Base-by-base conservation (phyloP, 2,888 invertebrate species). In the Tachina grossa region DNA sequence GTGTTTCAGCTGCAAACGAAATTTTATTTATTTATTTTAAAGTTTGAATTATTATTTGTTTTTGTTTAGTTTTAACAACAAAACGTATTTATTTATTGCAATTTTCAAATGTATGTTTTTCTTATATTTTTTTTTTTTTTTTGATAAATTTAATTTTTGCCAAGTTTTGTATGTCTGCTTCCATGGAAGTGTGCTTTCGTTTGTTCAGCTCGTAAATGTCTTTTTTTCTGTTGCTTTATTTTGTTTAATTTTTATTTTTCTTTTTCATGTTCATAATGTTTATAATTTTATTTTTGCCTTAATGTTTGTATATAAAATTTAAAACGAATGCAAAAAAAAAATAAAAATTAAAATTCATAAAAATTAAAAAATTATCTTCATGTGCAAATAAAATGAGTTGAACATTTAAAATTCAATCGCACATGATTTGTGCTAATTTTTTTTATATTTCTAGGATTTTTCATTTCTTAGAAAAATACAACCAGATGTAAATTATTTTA, bases 401-500 rank as follows among this genome's bases (percentile, higher is more conserved):
- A 76, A 69, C 55, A 8, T 51, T 47, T 63, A 31, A 68, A 68
- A 22, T 49, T 47, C 13, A 69, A 69, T 82, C 49, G 75, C 75
- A 76, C 75, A 82, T 63, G 45, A 68, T 68, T 53, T 51, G 43
- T 31, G 9, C 16, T 69, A 1, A 5, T 66, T 55, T 53, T 51
- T 53, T 65, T 49, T 71, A 55, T 31, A 22, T 59, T 75, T 68
- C 19, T 31, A 22, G 45, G 14, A 39, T 61, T 45, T 61, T 53
- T 45, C 8, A 11, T 14, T 81, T 81, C 81, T 81, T 61, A 68
- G 74, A 68, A 81, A 74, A 61, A 14, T 31, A 1, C 41, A 31
- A 53, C 66, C 81, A 81, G 75, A 61, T 81, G 81, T 75, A 75
- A 75, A 61, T 45, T 16, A 68, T 74, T 75, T 75, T 66, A 80